phyloP scores from a whole-genome alignment of 2,888 invertebrate genomes.

The Agrypnus murinus region DNA sequence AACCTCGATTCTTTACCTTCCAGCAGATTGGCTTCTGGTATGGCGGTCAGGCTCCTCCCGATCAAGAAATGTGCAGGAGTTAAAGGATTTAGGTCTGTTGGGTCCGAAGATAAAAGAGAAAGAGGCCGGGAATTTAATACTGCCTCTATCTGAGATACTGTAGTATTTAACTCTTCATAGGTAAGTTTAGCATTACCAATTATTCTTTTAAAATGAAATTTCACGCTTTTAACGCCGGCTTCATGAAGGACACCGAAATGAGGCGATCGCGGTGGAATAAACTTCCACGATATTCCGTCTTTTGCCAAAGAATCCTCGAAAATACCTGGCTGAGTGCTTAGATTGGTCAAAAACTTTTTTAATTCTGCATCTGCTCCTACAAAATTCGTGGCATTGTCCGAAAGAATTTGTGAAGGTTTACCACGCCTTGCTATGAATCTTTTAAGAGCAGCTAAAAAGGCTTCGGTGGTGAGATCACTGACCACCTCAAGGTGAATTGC shows the following conservation, averaged over 20 bases:
- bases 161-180: background rate
- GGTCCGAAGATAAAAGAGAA: background rate
- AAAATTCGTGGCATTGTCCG: background rate
- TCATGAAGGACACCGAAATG: constrained; percentile 52
- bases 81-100: background rate
- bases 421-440: background rate
- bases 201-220: constrained; percentile 42
- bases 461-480: background rate
- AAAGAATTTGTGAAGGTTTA: background rate
- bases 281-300: constrained; percentile 35
- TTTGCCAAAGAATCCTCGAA: constrained; percentile 3
- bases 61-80: constrained; percentile 11
- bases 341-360: no score
- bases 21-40: constrained; percentile 37
- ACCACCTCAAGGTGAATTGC: constrained; percentile 54
- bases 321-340: background rate
- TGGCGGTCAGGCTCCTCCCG: constrained; percentile 11
- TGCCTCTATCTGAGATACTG: background rate
- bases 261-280: constrained; percentile 55
- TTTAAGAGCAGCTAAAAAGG: background rate
- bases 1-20: constrained; percentile 32
- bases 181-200: constrained; percentile 7
- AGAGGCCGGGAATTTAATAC: constrained; percentile 1
- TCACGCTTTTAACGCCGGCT: constrained; percentile 31
- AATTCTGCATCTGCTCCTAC: no score